Evolutionary conservation across 2,888 invertebrate species (phyloP).

Genomic region (Sinentomon sp.): DNA sequence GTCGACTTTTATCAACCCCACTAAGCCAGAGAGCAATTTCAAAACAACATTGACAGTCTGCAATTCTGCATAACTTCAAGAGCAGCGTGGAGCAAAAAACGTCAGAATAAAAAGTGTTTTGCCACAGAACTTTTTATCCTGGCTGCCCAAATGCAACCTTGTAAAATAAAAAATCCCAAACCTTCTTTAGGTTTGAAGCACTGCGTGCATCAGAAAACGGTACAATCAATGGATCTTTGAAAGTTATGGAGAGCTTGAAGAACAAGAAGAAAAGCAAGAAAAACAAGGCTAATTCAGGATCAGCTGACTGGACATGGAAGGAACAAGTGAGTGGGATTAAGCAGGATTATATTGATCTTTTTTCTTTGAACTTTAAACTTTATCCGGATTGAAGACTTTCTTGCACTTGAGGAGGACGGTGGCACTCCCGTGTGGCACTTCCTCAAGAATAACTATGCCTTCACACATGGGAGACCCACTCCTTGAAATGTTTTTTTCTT

Average conservation of each 20-base stretch:
- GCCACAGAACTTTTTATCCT: no score
- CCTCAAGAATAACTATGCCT: not conserved
- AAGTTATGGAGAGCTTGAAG: slow-evolving; percentile 27
- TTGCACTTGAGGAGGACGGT: not conserved
- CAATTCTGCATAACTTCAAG: no score
- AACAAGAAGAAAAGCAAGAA: slow-evolving; percentile 22
- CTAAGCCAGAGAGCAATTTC: no score
- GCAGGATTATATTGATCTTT: not conserved
- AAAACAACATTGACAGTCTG: no score
- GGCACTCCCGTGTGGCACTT: no score
- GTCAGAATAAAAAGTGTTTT: no score
- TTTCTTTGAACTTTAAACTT: no score
- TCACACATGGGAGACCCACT: not conserved
- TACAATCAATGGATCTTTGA: slow-evolving; percentile 33
- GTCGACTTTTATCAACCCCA: no score
- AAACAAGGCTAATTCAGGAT: slow-evolving; percentile 20
- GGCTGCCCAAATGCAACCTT: no score
- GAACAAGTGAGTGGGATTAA: slow-evolving; percentile 30
- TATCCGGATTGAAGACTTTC: no score
- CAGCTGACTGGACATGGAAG: slow-evolving; percentile 66
- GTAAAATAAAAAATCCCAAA: no score
- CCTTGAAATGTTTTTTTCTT: slow-evolving; percentile 1
- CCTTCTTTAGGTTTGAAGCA: slow-evolving; percentile 40
- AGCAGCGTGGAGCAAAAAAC: no score
- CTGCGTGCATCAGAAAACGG: slow-evolving; percentile 44